Percentiles rank a stretch among this genome's conserved stretches.
Conservation (phyloP, 2,888 invertebrate genomes). For the Theretra japonica region DNA sequence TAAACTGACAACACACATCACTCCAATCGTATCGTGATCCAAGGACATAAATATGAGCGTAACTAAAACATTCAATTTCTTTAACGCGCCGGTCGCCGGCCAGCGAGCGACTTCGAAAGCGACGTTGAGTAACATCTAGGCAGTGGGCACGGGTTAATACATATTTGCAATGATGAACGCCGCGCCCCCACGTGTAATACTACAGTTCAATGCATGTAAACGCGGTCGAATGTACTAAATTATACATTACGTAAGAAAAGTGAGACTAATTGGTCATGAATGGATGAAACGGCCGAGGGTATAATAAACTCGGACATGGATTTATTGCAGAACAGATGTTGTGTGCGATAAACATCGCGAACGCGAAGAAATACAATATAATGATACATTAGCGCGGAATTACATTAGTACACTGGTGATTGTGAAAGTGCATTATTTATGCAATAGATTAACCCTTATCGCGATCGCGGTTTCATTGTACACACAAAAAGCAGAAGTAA, state of each 20-base stretch:
- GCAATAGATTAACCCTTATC: neutral
- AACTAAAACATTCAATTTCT: constrained; percentile 71
- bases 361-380: neutral
- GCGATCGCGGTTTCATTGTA: neutral
- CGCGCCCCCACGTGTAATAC: constrained; percentile 55
- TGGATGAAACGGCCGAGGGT: constrained; percentile 29
- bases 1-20: constrained; percentile 62
- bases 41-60: constrained; percentile 75
- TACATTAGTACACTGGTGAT: neutral
- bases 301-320: constrained; percentile 13
- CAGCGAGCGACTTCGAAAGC: constrained; percentile 66
- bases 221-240: constrained; percentile 57
- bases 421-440: neutral
- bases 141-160: constrained; percentile 43
- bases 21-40: constrained; percentile 63
- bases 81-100: constrained; percentile 51
- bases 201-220: constrained; percentile 59
- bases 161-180: constrained; percentile 32
- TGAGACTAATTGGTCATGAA: constrained; percentile 52
- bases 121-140: constrained; percentile 63
- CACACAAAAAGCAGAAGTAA: neutral
- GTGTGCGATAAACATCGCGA: constrained; percentile 5
- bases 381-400: neutral
- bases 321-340: constrained; percentile 17
- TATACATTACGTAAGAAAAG: constrained; percentile 55